phyloP scores from a whole-genome alignment of 1,140 invertebrate species.

The Sminthurides bifidus region DNA sequence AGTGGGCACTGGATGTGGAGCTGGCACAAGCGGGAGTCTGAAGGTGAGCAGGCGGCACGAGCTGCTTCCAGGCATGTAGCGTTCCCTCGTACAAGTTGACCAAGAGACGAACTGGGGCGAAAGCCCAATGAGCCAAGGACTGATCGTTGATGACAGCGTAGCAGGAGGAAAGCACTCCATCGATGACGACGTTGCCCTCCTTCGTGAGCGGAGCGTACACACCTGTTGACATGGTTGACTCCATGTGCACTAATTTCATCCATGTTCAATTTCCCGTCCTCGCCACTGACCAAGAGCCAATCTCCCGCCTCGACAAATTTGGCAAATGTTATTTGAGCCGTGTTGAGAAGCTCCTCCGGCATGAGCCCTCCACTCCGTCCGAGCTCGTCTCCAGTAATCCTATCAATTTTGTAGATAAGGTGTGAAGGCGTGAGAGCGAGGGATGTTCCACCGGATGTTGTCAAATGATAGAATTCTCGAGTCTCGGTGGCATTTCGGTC shows the following conservation, averaged over 20 bases:
- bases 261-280: constrained; percentile 37
- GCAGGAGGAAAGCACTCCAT: constrained; percentile 83
- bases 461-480: constrained; percentile 57
- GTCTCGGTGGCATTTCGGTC: constrained; percentile 57
- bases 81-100: constrained; percentile 35
- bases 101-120: constrained; percentile 60
- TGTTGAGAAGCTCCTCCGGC: not conserved
- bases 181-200: constrained; percentile 75
- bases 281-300: constrained; percentile 37
- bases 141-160: constrained; percentile 84
- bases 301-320: constrained; percentile 44
- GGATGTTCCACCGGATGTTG: constrained; percentile 52
- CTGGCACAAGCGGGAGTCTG: not conserved
- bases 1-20: not conserved
- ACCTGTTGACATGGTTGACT: constrained; percentile 49
- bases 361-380: not conserved
- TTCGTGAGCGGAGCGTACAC: constrained; percentile 81
- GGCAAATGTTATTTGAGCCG: constrained; percentile 45
- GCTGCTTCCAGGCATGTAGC: constrained; percentile 25
- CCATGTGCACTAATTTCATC: constrained; percentile 51
- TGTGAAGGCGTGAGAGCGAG: constrained; percentile 76
- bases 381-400: not conserved
- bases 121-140: constrained; percentile 65
- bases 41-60: constrained; percentile 26
- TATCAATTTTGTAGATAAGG: constrained; percentile 46